Percentiles rank a stretch among this genome's conserved stretches.
Conservation (phyloP, 2,113 vertebrate species). For the Cavia aperea region DNA sequence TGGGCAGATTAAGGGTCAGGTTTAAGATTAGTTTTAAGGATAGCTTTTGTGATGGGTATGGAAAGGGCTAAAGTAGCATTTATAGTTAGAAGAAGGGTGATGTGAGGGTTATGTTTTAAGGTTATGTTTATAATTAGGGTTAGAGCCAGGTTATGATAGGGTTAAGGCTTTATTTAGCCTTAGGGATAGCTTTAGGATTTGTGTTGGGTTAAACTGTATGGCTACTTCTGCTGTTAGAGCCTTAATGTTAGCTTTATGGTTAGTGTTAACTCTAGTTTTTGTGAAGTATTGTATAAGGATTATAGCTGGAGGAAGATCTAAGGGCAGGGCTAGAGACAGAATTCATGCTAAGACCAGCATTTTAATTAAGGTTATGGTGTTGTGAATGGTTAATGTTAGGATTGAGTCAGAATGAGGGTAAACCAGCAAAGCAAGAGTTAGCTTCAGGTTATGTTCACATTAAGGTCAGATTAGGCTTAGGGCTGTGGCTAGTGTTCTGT, state of each 20-base stretch:
- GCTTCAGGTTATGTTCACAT: background rate
- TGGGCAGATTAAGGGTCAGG: background rate
- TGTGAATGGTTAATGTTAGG: background rate
- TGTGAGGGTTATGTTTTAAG: too few species aligned
- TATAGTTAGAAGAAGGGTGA: too few species aligned
- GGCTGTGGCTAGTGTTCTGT: background rate
- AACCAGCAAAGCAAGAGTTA: background rate
- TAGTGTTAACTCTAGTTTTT: background rate
- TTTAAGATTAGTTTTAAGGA: background rate
- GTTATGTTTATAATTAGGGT: background rate
- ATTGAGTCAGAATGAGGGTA: background rate
- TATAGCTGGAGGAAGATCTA: too few species aligned
- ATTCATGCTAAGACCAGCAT: background rate
- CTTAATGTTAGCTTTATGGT: background rate
- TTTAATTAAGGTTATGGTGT: background rate
- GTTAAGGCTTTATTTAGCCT: background rate
- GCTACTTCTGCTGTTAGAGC: background rate
- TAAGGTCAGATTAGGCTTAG: too few species aligned
- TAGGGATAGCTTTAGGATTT: background rate
- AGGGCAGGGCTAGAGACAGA: too few species aligned
- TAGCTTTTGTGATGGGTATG: background rate
- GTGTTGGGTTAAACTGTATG: background rate
- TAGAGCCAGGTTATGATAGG: background rate
- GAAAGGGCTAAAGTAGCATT: background rate
- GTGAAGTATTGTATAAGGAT: background rate